Evolutionary conservation across 2,113 vertebrate genomes (phyloP).

Genomic region (Aegotheles bennettii): DNA sequence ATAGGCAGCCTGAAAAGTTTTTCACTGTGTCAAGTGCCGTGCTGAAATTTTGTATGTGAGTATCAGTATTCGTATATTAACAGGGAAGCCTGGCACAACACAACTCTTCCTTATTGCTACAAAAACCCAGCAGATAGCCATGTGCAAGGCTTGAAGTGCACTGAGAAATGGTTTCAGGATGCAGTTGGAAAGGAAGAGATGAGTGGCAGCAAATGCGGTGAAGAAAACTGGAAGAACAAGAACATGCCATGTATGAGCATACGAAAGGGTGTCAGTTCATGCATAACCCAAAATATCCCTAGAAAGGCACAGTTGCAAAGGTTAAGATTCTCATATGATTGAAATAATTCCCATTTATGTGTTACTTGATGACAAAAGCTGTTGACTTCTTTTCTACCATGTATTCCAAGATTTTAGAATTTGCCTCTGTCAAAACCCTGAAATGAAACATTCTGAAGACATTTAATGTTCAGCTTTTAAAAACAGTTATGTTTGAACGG

Average conservation of each 20-base stretch:
- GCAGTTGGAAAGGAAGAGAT: not conserved
- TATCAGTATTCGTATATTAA: not conserved
- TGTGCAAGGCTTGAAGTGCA: fast-evolving
- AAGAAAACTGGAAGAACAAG: not conserved
- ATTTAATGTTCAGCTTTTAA: constrained; percentile 1
- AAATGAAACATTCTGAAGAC: not conserved
- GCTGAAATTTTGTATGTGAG: not conserved
- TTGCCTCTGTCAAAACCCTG: constrained; percentile 3
- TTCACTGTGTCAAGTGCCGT: not conserved
- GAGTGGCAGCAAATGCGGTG: not conserved
- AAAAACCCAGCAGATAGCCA: not conserved
- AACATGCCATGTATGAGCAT: not conserved
- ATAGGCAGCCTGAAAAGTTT: not conserved
- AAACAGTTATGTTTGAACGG: not conserved
- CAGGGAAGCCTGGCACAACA: not conserved
- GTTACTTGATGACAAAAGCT: constrained; percentile 30
- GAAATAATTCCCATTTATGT: constrained; percentile 35
- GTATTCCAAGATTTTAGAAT: constrained; percentile 27
- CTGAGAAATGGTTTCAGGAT: not conserved
- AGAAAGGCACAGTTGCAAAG: constrained; percentile 20
- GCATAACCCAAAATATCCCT: not conserved
- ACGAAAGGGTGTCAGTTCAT: not conserved
- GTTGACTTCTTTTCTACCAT: constrained; percentile 13
- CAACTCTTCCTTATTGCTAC: not conserved
- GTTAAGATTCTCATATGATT: constrained; percentile 21